Percentiles rank a stretch among this genome's conserved stretches.
Conservation (phyloP, 1,140 invertebrate species). For the Panulirus ornatus region DNA sequence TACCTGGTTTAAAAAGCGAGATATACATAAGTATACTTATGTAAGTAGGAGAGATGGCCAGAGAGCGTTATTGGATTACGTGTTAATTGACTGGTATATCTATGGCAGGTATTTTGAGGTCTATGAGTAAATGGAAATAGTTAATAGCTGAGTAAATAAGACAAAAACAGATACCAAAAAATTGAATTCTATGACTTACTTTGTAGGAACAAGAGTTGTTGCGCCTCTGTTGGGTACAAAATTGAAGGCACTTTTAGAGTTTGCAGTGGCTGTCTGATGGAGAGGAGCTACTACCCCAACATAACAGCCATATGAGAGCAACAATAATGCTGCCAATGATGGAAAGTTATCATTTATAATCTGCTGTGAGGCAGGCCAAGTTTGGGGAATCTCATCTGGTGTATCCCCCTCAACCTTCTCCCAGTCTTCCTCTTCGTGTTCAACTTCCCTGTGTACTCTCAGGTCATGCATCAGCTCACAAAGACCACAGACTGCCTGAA, state of each 20-base stretch:
- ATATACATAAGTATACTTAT: too few species aligned
- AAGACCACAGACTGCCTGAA: slow-evolving; percentile 54
- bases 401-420: slow-evolving; percentile 40
- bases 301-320: slow-evolving; percentile 70
- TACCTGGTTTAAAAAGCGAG: too few species aligned
- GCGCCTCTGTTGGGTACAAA: slow-evolving; percentile 73
- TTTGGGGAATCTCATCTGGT: slow-evolving; percentile 3
- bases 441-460: slow-evolving; percentile 12
- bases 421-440: slow-evolving; percentile 46
- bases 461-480: slow-evolving; percentile 61
- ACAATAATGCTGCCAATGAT: slow-evolving; percentile 46
- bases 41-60: too few species aligned
- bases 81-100: too few species aligned
- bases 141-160: too few species aligned
- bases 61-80: too few species aligned
- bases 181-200: slow-evolving; percentile 57
- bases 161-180: not conserved
- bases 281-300: slow-evolving; percentile 71
- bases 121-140: too few species aligned
- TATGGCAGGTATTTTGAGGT: too few species aligned
- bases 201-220: slow-evolving; percentile 69
- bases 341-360: slow-evolving; percentile 63
- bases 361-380: slow-evolving; percentile 26
- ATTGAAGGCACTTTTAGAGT: slow-evolving; percentile 60
- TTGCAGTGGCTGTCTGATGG: slow-evolving; percentile 59